Evolutionary conservation across 30 jellyfish, hydroid and myxozoan genomes (phyloP), one percentile per base, ranked within the genome.

Genomic region (Morbakka virulenta): DNA sequence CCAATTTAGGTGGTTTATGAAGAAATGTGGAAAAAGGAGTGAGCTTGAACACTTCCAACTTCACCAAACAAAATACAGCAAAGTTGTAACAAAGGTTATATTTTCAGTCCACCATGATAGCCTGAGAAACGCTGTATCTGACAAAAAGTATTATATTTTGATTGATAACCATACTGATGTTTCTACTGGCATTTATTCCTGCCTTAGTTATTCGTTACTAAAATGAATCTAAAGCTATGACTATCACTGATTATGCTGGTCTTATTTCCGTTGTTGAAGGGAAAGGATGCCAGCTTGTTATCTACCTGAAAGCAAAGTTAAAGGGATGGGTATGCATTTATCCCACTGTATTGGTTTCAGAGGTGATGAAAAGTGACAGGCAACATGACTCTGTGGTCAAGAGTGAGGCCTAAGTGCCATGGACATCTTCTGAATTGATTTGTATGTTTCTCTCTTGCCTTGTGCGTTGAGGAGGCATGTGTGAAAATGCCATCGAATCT

Each of bases 161-260:
- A 66, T 80, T 4, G 91, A 80, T 32, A 70, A 80, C 61, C 69
- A 83, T 52, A 80, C 91, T 23, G 91, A 67, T 52, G 79, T 80
- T 32, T 80, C 31, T 64, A 31, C 82, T 27, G 47, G 25, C 68
- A 79, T 64, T 25, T 52, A 64, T 26, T 52, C 67, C 52, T 35
- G 75, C 28, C 32, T 79, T 24, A n/a, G 84, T 65, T 22, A 36
- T 79, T 27, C 76, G 76, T 13, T 79, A 79, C 32, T 74, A 6
- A 53, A 53, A 61, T 33, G 64, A 78, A 30, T 25, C 49, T 61
- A 23, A 65, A 26, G 84, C 27, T 28, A 50, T 9, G 69, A 80
- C 69, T 32, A 29, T 23, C 47, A 68, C 81, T 2, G 28, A 4
- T 4, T 68, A 3, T 68, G 74, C 32, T 4, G 81, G 47, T 3